Base-by-base conservation (phyloP, 2,113 vertebrate genomes). In the Colaptes auratus region DNA sequence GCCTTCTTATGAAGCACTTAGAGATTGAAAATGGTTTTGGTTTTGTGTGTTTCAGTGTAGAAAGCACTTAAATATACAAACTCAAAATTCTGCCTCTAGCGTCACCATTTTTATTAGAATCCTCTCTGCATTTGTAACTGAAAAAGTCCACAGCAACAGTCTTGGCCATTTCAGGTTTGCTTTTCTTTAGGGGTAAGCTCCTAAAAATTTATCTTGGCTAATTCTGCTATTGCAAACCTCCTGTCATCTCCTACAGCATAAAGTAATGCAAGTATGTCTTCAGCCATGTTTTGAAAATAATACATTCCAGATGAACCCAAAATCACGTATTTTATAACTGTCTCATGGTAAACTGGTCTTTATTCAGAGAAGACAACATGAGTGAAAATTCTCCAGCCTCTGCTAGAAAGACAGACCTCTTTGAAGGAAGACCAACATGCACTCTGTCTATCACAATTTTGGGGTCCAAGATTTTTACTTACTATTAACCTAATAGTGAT, bases 1-100 rank as follows among this genome's bases (percentile, higher is more conserved):
- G 96, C 76, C 59, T 86, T 86, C 73, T 88, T 88, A 86, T 78
- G 93, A 92, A 89, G 63, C 72, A 88, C 56, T 96, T 89, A 65
- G 1, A 4, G 20, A 91, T 95, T 81, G 73, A 92, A 91, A 86
- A 90, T 79, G 31, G 92, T 95, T 96, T 93, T 82, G 82, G 78
- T 76, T 95, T 95, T 94, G 53, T 61, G 90, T 90, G 39, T 90
- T 92, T 80, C 89, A 74, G 21, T 50, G 59, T 31, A 59, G 78
- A 90, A 96, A 42, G 86, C 79, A 94, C 66, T 88, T 94, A 46
- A 90, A 71, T 13, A 39, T 31, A 83, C 39, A 88, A 83, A 46
- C 31, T 82, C 35, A 88, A 65, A 81, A 93, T 94, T 44, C 72
- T 91, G 59, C 46, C 33, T 91, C 44, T 58, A 65, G 61, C 77